Evolutionary conservation across 2,888 invertebrate genomes (phyloP).

Genomic region (Pollenia labialis): DNA sequence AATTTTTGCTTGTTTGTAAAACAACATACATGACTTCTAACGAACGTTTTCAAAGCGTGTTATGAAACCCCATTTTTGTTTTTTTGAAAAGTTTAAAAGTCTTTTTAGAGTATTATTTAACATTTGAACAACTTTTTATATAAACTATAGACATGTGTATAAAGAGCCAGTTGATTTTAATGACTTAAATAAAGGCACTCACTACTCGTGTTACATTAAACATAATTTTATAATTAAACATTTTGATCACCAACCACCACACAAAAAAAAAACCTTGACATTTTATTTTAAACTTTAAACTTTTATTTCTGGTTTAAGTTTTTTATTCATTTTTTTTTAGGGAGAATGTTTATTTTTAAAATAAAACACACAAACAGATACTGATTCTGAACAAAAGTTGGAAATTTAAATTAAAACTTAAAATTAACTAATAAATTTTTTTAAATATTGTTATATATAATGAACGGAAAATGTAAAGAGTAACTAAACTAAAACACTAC

Average conservation of each 20-base stretch:
- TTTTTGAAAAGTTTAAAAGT: not conserved
- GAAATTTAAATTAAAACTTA: not conserved
- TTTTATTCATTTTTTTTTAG: not conserved
- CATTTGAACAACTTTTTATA: not conserved
- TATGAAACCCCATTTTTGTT: not conserved
- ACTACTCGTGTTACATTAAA: slow-evolving; percentile 15
- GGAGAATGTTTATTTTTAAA: not conserved
- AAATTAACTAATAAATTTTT: not conserved
- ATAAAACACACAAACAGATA: not conserved
- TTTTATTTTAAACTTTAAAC: slow-evolving; percentile 1
- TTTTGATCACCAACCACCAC: not conserved
- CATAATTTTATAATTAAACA: not conserved
- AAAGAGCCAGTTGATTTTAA: not conserved
- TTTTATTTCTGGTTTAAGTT: not conserved
- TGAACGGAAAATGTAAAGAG: too few relatives aligned
- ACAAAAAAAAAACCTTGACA: not conserved
- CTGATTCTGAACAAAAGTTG: not conserved
- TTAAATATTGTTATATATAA: too few relatives aligned
- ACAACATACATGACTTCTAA: too few relatives aligned
- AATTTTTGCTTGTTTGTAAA: too few relatives aligned
- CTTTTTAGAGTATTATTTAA: not conserved
- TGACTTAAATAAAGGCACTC: not conserved
- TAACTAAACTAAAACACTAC: too few relatives aligned
- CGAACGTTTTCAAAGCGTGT: not conserved
- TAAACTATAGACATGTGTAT: not conserved